Evolutionary conservation across 2,888 invertebrate species (phyloP).

Genomic region (Drosophila kuntzei): DNA sequence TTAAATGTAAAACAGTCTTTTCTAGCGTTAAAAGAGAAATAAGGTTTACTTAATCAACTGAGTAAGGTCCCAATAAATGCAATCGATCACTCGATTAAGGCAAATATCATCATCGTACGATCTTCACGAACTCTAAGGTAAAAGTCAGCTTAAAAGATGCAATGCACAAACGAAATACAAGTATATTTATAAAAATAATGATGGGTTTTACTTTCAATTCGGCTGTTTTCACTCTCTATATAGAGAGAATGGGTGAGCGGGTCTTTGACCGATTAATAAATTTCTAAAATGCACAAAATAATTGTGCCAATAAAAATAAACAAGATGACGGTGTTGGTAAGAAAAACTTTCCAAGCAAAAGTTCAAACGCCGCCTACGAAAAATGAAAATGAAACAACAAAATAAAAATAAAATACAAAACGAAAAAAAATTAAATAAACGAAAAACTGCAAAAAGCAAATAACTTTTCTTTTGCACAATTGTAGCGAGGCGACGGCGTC

Average conservation of each 20-base stretch:
- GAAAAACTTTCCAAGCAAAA: constrained; percentile 74
- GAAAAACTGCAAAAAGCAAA: constrained; percentile 68
- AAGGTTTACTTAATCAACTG: too few relatives aligned
- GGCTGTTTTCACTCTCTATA: constrained; percentile 51
- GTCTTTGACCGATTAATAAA: constrained; percentile 75
- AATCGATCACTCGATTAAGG: background rate
- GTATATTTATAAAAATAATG: background rate
- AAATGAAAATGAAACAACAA: constrained; percentile 45
- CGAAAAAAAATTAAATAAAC: constrained; percentile 30
- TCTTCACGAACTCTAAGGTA: background rate
- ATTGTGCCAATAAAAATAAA: constrained; percentile 81
- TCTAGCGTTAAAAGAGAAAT: too few relatives aligned
- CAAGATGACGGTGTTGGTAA: constrained; percentile 43
- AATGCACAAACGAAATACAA: background rate
- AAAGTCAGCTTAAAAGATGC: background rate
- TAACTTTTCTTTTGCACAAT: constrained; percentile 80
- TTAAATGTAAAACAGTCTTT: too few relatives aligned
- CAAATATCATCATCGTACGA: background rate
- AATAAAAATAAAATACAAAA: constrained; percentile 20
- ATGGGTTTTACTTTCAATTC: constrained; percentile 54
- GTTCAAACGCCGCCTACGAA: constrained; percentile 77
- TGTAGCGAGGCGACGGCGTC: constrained; percentile 64
- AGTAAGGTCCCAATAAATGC: too few relatives aligned
- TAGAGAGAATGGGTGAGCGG: constrained; percentile 12
- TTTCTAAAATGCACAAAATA: constrained; percentile 80